Base-by-base conservation (phyloP, 2,797 vertebrate species). In the Aphelocoma californica region DNA sequence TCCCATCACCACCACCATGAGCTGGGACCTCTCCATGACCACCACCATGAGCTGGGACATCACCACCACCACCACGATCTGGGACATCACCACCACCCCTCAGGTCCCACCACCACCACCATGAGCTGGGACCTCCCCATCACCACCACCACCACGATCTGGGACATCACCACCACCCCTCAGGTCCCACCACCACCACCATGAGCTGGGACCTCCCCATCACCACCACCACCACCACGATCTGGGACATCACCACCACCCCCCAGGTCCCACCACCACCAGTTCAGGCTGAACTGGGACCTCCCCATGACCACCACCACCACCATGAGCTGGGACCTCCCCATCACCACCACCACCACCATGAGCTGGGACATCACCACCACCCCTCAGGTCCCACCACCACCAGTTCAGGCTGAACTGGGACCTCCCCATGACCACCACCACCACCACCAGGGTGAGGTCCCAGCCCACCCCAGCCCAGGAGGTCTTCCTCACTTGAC, bases 401-500 rank as follows among this genome's bases (percentile, higher is more conserved):
- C 6, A 34, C 34, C 16, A 18, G n/a, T n/a, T n/a, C n/a, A n/a
- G n/a, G n/a, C n/a, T 10, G 6, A 69, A 38, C n/a, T 50, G 48
- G 3, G 23, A 42, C 29, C 34, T 36, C 34, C 24, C 11, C 24
- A 54, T 20, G 4, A 4, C 29, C 20, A 29, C 25, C 57, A 60
- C 17, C 57, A 58, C 6, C 57, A 58, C 6, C 56, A 19, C 15
- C 21, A 45, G 11, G 23, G 10, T 21, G 60, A 23, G 65, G 20
- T 51, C 28, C 34, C 65, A 23, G 9, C n/a, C 12, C 16, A 57
- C 23, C 54, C 45, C 23, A 3, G 6, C 8, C 6, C 44, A 6
- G 31, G 31, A 44, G 47, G 4, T 9, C 20, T 66, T 80, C 75
- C 73, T 80, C 75, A 99, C 99, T 99, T 99, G 97, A 98, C 98